Evolutionary conservation across 2,888 invertebrate species (phyloP), one percentile per base, ranked within the genome.

Genomic region (Lamellibrachia satsuma): DNA sequence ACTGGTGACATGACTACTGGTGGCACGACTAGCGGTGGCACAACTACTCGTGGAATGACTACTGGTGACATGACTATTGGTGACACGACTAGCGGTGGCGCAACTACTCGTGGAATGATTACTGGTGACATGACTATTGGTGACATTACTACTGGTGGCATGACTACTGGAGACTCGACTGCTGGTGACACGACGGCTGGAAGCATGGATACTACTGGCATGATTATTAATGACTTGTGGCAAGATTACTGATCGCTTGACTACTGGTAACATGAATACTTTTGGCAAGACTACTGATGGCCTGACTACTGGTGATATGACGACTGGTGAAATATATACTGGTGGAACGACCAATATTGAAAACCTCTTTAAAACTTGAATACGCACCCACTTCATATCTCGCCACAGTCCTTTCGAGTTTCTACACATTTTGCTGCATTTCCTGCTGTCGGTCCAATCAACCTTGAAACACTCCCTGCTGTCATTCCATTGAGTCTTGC

Each of bases 141-240:
- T 60, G 39, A 39, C 39, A 39, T 39, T 39, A 39, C 39, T 39
- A 39, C 55, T 93, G 51, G 57, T 60, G 22, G 92, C 52, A 52
- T 90, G 52, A 90, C 90, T 22, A 57, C 91, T 4, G 57, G 55
- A 8, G 95, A 94, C 93, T 96, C 95, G 11, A 95, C 95, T 92
- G 96, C 96, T 0, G 96, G 95, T 96, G 96, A 96, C 93, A 94
- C 95, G 0, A 95, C 95, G 27, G 96, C 95, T 51, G 95, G 94
- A 39, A 39, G 39, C 39, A 39, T 39, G 39, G 39, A 39, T 39
- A 39, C 55, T 93, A 52, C 52, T 60, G 22, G 92, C 90, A 52
- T 90, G 52, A 90, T 91, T 22, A 57, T 91, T 4, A n/a, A 51
- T 8, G 95, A 94, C 93, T 96, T 95, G 11, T 95, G 94, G 93